A percentile compares a stretch with the other conserved stretches of the same genome.
These are phyloP conservation scores for Eulithis prunata DNA, from an alignment of 2,888 invertebrate species.

Conservation along the genomic window DNA sequence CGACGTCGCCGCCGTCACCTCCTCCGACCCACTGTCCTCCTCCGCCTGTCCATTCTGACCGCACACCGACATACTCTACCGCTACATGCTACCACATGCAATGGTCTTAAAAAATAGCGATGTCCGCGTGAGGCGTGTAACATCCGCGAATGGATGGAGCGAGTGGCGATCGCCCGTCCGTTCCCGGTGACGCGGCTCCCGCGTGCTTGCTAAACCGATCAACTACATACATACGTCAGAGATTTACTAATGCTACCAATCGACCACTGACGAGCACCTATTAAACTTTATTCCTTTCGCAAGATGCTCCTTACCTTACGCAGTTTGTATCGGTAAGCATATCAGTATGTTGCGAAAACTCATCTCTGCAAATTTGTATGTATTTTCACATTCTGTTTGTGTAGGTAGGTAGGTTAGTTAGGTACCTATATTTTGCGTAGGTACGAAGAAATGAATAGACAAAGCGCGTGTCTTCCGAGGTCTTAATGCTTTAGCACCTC, in stretches of 20 bases:
- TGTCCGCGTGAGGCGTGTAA: conserved; percentile 58
- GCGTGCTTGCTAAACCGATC: conserved; percentile 67
- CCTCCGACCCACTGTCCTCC: conserved; percentile 66
- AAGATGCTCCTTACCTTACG: conserved; percentile 49
- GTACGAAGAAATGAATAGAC: too few relatives aligned
- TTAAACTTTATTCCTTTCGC: conserved; percentile 57
- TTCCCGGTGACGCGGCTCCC: conserved; percentile 47
- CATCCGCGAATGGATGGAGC: conserved; percentile 63
- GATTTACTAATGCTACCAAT: conserved; percentile 61
- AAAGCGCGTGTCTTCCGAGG: too few relatives aligned
- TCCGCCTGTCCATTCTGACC: conserved; percentile 66
- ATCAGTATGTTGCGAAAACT: conserved; percentile 49
- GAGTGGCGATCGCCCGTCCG: conserved; percentile 45
- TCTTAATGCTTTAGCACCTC: too few relatives aligned
- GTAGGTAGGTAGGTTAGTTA: too few relatives aligned
- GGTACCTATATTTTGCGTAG: too few relatives aligned
- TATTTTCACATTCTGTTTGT: too few relatives aligned
- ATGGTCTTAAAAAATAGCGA: conserved; percentile 49
- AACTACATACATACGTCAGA: conserved; percentile 68
- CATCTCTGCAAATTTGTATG: conserved; percentile 1
- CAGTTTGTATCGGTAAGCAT: conserved; percentile 46
- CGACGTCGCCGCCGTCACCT: conserved; percentile 53
- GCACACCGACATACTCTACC: conserved; percentile 69
- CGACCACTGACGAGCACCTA: conserved; percentile 43
- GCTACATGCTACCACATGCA: conserved; percentile 55